Conservation (phyloP, 2,888 invertebrate species). For the Drosophila colorata region DNA sequence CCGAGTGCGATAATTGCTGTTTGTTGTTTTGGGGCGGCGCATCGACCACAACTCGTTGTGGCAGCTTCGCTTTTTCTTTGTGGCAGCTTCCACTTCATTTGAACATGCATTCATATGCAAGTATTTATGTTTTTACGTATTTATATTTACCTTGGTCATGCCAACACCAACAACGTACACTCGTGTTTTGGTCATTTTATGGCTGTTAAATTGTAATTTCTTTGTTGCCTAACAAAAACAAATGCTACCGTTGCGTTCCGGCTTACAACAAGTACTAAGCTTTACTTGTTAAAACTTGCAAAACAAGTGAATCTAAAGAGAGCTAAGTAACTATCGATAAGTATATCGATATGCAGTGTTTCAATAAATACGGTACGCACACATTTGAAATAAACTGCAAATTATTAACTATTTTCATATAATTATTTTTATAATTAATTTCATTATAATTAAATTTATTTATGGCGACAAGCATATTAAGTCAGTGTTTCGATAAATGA, state of each 20-base stretch:
- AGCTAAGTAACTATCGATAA: slow-evolving; percentile 1
- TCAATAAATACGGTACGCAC: no score
- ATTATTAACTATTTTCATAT: no score
- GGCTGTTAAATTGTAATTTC: slow-evolving; percentile 11
- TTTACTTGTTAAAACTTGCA: slow-evolving; percentile 9
- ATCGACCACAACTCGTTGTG: slow-evolving; percentile 20
- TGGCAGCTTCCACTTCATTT: background rate
- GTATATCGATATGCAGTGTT: slow-evolving; percentile 21
- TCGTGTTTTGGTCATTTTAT: slow-evolving; percentile 83
- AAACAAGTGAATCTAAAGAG: slow-evolving; percentile 18
- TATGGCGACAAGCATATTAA: no score
- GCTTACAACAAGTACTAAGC: slow-evolving; percentile 43
- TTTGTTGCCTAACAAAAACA: slow-evolving; percentile 1
- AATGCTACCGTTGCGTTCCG: slow-evolving; percentile 28
- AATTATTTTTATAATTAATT: no score
- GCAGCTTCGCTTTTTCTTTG: slow-evolving; percentile 24
- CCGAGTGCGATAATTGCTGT: slow-evolving; percentile 46
- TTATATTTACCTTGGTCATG: slow-evolving; percentile 93
- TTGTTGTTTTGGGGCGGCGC: background rate
- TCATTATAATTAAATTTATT: no score
- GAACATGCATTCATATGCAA: no score
- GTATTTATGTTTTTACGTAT: background rate
- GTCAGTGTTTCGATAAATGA: no score
- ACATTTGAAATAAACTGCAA: no score
- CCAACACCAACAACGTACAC: slow-evolving; percentile 98